Base-by-base conservation (phyloP, 2,888 invertebrate species). In the Cheilosia grossa region DNA sequence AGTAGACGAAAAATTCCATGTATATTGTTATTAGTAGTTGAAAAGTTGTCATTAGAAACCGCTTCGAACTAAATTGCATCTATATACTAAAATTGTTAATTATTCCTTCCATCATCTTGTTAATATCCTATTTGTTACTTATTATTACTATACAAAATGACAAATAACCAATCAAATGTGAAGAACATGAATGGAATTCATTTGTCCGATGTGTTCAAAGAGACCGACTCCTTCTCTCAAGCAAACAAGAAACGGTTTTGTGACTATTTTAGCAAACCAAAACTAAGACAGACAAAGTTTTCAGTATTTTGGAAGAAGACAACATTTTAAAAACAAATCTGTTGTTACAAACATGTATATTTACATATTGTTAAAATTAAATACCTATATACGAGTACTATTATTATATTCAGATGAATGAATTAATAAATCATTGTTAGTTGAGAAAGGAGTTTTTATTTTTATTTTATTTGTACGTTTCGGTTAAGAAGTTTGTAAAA, bases 21-120 rank as follows among this genome's bases (percentile, higher is more conserved):
- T 58, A 30, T 66, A 77, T 61, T 61, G 77, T 77, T 77, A 63
- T 66, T 63, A 67, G 78, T 73, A 78, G 82, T 78, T 72, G 72
- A 77, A 80, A 77, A 49, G 37, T 66, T 70, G 61, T 82, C 42
- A 30, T 67, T 74, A 81, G 37, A 79, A 59, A 61, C 33, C 40
- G 67, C 74, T 73, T 74, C n/a, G 49, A 51, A 49, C 63, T 24
- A 69, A 69, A 19, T 69, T 77, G 47, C 49, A 67, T 78, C 61
- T 73, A 58, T 42, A 44, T 10, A 27, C 27, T 37, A 19, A 72
- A 67, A 37, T 82, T 78, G 67, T 63, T 54, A 82, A 67, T 56
- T 82, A 70, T 75, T 75, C 67, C 80, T 80, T 80, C 80, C 67
- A 74, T 56, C 67, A 24, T 67, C 67, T 69, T 49, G 61, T 70